phyloP scores from a whole-genome alignment of 2,113 vertebrate genomes.

The Callipepla californica region DNA sequence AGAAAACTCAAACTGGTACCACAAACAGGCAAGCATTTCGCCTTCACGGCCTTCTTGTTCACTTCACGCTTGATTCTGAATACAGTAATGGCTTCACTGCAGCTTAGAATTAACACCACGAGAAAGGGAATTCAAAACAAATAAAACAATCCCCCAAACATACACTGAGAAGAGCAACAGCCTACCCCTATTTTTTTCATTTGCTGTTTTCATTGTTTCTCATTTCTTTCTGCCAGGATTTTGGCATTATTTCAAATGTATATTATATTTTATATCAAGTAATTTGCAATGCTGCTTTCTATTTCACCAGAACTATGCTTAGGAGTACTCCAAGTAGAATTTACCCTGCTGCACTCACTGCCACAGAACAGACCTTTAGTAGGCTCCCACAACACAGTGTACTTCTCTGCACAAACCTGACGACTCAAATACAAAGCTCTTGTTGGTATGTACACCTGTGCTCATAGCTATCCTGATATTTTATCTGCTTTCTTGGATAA shows the following conservation, averaged over 20 bases:
- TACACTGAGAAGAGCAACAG: constrained; percentile 41
- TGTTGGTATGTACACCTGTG: not conserved
- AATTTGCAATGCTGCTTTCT: constrained; percentile 36
- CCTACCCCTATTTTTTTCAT: constrained; percentile 45
- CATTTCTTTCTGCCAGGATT: constrained; percentile 53
- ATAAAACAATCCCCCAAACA: constrained; percentile 48
- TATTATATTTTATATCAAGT: constrained; percentile 62
- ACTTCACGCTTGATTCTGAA: constrained; percentile 16
- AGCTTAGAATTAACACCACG: constrained; percentile 24
- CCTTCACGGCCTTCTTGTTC: not conserved
- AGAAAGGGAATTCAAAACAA: constrained; percentile 56
- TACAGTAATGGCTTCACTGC: constrained; percentile 8
- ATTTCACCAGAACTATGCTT: constrained; percentile 57
- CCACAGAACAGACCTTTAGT: not conserved
- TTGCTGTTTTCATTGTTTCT: constrained; percentile 61
- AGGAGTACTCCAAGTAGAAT: constrained; percentile 40
- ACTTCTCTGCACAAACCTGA: not conserved
- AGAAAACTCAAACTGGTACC: not conserved
- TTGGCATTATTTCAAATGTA: constrained; percentile 55
- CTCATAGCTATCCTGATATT: not conserved
- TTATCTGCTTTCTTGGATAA: not conserved
- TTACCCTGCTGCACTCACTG: constrained; percentile 6
- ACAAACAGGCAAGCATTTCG: not conserved
- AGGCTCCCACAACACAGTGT: not conserved
- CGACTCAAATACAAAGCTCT: not conserved